Base-by-base conservation (phyloP, 2,888 invertebrate genomes). In the Harmothoe impar region DNA sequence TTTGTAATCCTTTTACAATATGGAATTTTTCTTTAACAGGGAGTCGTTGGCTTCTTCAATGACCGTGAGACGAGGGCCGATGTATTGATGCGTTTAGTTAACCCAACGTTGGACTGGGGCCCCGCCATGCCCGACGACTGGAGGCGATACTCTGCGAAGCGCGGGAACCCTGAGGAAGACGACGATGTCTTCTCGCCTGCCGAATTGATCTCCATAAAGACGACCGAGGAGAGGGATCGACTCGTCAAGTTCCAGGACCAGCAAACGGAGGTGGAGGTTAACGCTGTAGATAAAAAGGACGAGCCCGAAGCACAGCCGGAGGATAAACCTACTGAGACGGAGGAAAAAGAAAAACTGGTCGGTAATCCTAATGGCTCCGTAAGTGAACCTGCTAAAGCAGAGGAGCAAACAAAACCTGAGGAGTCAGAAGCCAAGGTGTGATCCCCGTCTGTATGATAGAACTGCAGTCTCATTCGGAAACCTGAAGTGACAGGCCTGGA, bases 121-220 rank as follows among this genome's bases (percentile, higher is more conserved):
- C 94, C 94, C 0, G 93, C 93, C 10, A 89, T 93, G 29, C 92
- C 92, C 0, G 93, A 93, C 89, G 90, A 94, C 91, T 91, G 93
- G 54, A 91, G 91, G 56, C 85, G 86, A n/a, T 89, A 85, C 43
- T 56, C 81, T 25, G 31, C 62, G 25, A 68, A 54, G 51, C 54
- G 86, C 43, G 54, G 78, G 1, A 81, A 89, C 84, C 72, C 89
- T 3, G 35, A 72, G 5, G 89, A 89, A 29, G 89, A 89, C 33
- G 91, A 91, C 12, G 91, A 91, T 20, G 91, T 90, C n/a, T 91
- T 91, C 62, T 52, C 20, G 0, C 68, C 77, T 0, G 84, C 89
- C 0, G 91, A 91, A 86, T n/a, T 90, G 7, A 68, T 56, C 29
- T 35, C 84, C 43, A 84, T 84, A 20, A 84, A 84, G 25, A 51